Evolutionary conservation across 2,888 invertebrate genomes (phyloP).

Genomic region (Nomada fucata): DNA sequence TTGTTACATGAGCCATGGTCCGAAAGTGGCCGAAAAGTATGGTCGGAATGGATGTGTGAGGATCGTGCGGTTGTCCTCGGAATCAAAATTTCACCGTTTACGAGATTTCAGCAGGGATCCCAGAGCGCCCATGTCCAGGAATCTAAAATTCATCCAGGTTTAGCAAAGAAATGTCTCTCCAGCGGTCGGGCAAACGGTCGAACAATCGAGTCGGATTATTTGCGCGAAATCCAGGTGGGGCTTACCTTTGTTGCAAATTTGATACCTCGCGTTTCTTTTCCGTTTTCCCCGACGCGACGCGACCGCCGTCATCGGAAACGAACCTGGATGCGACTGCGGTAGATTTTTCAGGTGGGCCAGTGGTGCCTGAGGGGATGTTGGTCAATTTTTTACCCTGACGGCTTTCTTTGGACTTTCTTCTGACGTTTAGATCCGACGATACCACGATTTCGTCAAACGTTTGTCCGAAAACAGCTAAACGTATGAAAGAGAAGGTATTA

Average conservation of each 20-base stretch:
- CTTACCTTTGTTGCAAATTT: slow-evolving; percentile 74
- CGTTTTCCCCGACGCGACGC: slow-evolving; percentile 75
- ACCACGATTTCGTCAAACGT: slow-evolving; percentile 85
- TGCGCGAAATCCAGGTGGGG: background rate
- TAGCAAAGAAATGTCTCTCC: background rate
- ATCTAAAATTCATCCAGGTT: slow-evolving; percentile 68
- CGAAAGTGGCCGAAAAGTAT: slow-evolving; percentile 82
- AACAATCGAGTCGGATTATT: background rate
- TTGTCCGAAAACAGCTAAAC: slow-evolving; percentile 78
- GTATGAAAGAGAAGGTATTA: background rate
- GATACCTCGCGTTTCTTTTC: slow-evolving; percentile 75
- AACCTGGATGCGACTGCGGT: slow-evolving; percentile 78
- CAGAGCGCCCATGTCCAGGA: slow-evolving; percentile 74
- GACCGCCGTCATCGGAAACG: slow-evolving; percentile 78
- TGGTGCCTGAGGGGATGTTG: slow-evolving; percentile 81
- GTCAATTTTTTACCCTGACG: slow-evolving; percentile 82
- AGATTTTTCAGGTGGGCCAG: slow-evolving; percentile 78
- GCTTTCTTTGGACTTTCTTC: slow-evolving; percentile 82
- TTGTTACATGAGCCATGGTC: slow-evolving; percentile 82
- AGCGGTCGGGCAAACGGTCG: no score
- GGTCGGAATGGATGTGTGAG: slow-evolving; percentile 83
- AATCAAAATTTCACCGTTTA: slow-evolving; percentile 76
- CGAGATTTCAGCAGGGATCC: slow-evolving; percentile 79
- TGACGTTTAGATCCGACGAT: slow-evolving; percentile 81
- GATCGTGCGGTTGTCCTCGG: slow-evolving; percentile 83